Evolutionary conservation across 2,888 invertebrate genomes (phyloP), one percentile per base, ranked within the genome.

Genomic region (Amphiduros pacificus): DNA sequence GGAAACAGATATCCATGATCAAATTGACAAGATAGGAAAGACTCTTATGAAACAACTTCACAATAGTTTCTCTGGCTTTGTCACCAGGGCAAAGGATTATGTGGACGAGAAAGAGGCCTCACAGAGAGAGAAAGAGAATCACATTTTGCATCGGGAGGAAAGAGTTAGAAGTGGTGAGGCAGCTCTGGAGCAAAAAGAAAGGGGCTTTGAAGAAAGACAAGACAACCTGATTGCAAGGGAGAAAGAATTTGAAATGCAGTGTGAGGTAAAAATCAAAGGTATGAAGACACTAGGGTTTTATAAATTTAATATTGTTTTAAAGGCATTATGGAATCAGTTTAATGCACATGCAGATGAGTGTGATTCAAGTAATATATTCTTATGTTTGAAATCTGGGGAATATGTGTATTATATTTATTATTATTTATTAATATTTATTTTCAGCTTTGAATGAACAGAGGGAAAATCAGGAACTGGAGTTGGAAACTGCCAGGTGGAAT

Each of bases 1-100:
- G 77, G 77, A 77, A 61, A 57, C 74, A 17, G 76, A 77, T 55
- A 74, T 77, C 50, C 77, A 77, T 52, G 77, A 77, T 29, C 77
- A 77, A 65, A 77, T 77, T 28, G 76, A 77, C 36, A 53, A 31
- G 48, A 48, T 77, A 28, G 77, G 77, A 0, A 72, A 74, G 64
- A 71, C 68, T 29, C 73, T 77, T 41, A 62, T 75, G 49, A 75
- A 76, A 5, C 71, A 74, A 31, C 69, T 77, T 0, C 77, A 77
- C 63, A 66, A 72, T 5, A 76, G 73, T 55, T 76, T 77, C 65
- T 71, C 71, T 49, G 69, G 72, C 32, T 76, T 77, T 60, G 73
- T 77, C 6, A 71, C 72, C 54, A 68, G 71, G 59, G 76, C 76
- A 1, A 73, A 74, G 50, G 77, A 76, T 22, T 74, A 74, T 55